Percentiles rank a stretch among this genome's conserved stretches.
Evolutionary conservation across 2,888 invertebrate species (phyloP).

Genomic region (Priocnemis perturbator): DNA sequence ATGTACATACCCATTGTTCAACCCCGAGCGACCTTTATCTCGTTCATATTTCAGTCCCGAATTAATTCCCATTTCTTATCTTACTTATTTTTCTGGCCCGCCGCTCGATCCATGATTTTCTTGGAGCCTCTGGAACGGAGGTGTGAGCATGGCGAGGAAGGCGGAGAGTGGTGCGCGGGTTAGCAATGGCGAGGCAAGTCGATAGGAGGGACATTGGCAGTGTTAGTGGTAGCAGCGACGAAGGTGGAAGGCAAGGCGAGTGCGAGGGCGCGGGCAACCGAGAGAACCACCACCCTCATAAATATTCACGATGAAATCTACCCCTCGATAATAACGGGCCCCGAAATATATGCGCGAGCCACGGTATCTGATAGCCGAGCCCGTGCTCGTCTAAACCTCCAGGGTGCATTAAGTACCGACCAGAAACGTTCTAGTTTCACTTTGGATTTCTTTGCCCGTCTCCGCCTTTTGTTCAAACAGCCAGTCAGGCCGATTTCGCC

Average conservation of each 20-base stretch:
- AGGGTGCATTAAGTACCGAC: constrained; percentile 52
- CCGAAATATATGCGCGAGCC: constrained; percentile 66
- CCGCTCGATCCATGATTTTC: constrained; percentile 22
- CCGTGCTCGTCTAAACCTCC: constrained; percentile 50
- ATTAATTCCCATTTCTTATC: constrained; percentile 61
- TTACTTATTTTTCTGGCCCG: constrained; percentile 54
- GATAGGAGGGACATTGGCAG: constrained; percentile 43
- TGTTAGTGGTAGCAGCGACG: constrained; percentile 34
- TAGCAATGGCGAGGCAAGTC: constrained; percentile 31
- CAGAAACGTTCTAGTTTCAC: constrained; percentile 45
- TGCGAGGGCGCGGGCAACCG: constrained; percentile 49
- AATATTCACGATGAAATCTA: constrained; percentile 75
- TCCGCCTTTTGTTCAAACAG: constrained; percentile 22
- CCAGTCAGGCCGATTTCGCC: too few species aligned
- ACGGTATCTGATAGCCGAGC: constrained; percentile 60
- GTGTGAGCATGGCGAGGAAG: not conserved
- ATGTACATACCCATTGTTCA: not conserved
- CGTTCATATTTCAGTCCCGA: constrained; percentile 50
- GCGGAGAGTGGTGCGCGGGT: constrained; percentile 1
- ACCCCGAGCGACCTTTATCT: constrained; percentile 35
- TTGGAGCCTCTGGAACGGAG: not conserved
- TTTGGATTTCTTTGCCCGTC: constrained; percentile 23
- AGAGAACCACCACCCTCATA: constrained; percentile 67
- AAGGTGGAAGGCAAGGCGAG: constrained; percentile 36
- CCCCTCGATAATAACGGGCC: constrained; percentile 73